These are phyloP conservation scores for Spodoptera littoralis DNA, from an alignment of 2,888 invertebrate genomes.

Conservation along the genomic window DNA sequence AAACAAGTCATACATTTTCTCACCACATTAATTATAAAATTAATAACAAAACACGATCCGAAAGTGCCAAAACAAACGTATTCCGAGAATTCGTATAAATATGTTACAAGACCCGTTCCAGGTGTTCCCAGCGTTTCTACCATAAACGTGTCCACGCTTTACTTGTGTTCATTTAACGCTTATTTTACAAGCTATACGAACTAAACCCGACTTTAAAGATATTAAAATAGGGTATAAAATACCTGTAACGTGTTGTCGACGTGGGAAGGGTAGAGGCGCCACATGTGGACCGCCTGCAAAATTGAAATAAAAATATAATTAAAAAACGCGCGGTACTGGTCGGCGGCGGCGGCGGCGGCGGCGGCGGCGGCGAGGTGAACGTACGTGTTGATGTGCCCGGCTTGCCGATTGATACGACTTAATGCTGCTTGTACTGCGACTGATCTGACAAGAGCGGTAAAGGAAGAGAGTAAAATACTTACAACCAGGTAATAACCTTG, in stretches of 20 bases:
- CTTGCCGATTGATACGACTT: constrained; percentile 60
- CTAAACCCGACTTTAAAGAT: constrained; percentile 35
- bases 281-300: constrained; percentile 79
- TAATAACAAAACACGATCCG: constrained; percentile 48
- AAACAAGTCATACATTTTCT: constrained; percentile 45
- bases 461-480: constrained; percentile 13
- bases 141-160: constrained; percentile 79
- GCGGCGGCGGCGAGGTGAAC: constrained; percentile 69
- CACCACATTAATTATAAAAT: constrained; percentile 58
- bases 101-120: constrained; percentile 69
- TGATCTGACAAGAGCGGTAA: constrained; percentile 14
- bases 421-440: constrained; percentile 34
- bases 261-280: constrained; percentile 78
- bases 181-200: constrained; percentile 44
- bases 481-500: too few relatives aligned
- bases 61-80: constrained; percentile 55
- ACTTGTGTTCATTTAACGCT: constrained; percentile 77
- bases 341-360: constrained; percentile 40
- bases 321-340: constrained; percentile 65
- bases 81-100: constrained; percentile 72
- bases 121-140: constrained; percentile 75
- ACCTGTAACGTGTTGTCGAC: constrained; percentile 40
- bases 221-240: constrained; percentile 34
- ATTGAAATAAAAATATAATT: constrained; percentile 72
- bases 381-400: constrained; percentile 59